Evolutionary conservation across 2,888 invertebrate species (phyloP).

Genomic region (Baccha elongata): DNA sequence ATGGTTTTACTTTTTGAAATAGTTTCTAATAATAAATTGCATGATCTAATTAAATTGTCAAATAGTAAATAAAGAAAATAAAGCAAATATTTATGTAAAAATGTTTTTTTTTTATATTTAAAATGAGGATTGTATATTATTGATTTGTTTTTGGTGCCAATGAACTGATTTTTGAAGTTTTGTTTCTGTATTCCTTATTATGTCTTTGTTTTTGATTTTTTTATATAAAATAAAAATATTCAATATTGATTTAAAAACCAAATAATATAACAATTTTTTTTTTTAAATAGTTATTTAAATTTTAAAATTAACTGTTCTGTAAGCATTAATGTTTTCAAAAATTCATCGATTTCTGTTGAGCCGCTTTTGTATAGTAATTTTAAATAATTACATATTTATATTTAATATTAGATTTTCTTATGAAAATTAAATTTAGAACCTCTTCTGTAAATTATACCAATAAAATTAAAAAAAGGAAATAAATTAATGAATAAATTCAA

Average conservation of each 20-base stretch:
- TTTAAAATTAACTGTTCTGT: constrained; percentile 60
- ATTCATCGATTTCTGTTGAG: constrained; percentile 79
- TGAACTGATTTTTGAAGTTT: constrained; percentile 76
- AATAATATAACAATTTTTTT: constrained; percentile 45
- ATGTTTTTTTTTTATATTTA: constrained; percentile 30
- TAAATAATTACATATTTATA: constrained; percentile 33
- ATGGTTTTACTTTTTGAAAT: constrained; percentile 8
- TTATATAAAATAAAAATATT: constrained; percentile 25
- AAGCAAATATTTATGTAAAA: constrained; percentile 21
- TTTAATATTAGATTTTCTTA: constrained; percentile 31
- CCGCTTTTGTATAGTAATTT: constrained; percentile 74
- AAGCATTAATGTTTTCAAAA: constrained; percentile 74
- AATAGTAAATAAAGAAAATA: not conserved
- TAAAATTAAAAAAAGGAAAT: constrained; percentile 38
- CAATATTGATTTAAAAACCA: constrained; percentile 53
- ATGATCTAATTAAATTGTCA: constrained; percentile 35
- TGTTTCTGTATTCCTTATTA: constrained; percentile 48
- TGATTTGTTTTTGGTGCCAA: constrained; percentile 67
- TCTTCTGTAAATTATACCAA: constrained; percentile 79
- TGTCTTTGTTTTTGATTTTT: constrained; percentile 41
- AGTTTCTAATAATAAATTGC: constrained; percentile 43
- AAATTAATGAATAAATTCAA: constrained; percentile 15
- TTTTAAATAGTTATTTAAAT: constrained; percentile 43
- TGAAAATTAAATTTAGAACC: constrained; percentile 74
- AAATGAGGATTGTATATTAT: constrained; percentile 34